Conservation (phyloP, 2,888 invertebrate species). For the Apodemia zela region DNA sequence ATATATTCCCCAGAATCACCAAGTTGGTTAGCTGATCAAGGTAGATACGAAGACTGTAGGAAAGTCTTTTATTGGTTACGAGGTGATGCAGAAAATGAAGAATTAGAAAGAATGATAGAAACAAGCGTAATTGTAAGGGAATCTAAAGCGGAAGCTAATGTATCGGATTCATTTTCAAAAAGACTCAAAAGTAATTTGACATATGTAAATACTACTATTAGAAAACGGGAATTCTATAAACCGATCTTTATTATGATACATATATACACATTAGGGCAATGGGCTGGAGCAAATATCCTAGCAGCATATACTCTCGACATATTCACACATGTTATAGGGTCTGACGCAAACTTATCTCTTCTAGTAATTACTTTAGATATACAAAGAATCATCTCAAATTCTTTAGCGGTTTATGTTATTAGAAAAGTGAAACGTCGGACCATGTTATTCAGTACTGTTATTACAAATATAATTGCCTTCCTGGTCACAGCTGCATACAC, state of each 20-base stretch:
- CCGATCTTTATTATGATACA: constrained; percentile 59
- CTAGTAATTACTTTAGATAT: constrained; percentile 53
- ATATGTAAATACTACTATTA: constrained; percentile 43
- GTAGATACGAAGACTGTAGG: constrained; percentile 73
- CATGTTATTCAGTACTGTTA: constrained; percentile 48
- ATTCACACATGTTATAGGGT: constrained; percentile 50
- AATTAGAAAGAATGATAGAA: constrained; percentile 48
- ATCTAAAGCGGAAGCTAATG: constrained; percentile 37
- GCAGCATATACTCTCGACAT: constrained; percentile 54
- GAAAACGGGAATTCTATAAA: constrained; percentile 52
- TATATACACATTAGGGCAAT: constrained; percentile 51
- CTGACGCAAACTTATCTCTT: constrained; percentile 44
- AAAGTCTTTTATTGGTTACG: constrained; percentile 78
- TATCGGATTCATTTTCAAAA: constrained; percentile 38
- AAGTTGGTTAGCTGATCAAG: constrained; percentile 81
- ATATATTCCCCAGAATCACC: constrained; percentile 81
- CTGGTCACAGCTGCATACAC: constrained; percentile 48
- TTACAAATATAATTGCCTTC: constrained; percentile 46
- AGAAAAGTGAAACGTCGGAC: constrained; percentile 57
- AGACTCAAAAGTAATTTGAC: constrained; percentile 39
- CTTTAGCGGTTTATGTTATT: constrained; percentile 53
- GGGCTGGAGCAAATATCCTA: constrained; percentile 56
- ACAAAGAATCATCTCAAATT: constrained; percentile 56
- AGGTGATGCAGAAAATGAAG: constrained; percentile 64
- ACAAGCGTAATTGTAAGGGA: constrained; percentile 46